Base-by-base conservation (phyloP, 2,888 invertebrate species). In the Girardia tigrina region DNA sequence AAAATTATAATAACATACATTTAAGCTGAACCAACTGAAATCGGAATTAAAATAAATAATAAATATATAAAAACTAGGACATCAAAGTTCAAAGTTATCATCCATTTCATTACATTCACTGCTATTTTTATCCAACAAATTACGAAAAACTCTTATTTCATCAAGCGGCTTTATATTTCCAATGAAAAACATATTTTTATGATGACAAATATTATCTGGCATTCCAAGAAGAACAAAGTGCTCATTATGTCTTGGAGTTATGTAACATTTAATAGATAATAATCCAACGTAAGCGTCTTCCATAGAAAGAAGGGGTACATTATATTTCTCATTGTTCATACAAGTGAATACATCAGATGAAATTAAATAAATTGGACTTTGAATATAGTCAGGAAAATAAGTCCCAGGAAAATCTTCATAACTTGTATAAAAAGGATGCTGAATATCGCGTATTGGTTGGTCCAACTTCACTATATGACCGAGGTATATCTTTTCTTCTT, bases 251-350 rank as follows among this genome's bases (percentile, higher is more conserved):
- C 14, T 42, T 1, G 79, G 79, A 4, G 23, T 1, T 26, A 79
- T 74, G 4, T 70, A 74, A 0, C 77, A 76, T 29, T 72, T 75
- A 8, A 72, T 71, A 0, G 78, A 78, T 27, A 79, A 69, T 12
- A 79, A 42, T 4, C 78, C 79, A 2, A 79, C 27, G 42, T 77
- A 80, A 20, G 77, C 79, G 23, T 79, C 79, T 29, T 79, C 79
- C 75, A 78, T 75, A 8, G 77, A 76, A 28, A 79, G 77, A 0
- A 78, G 78, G 6, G 71, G 75, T 2, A 78, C 78, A 14, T 29
- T 71, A 0, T 27, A 14, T 27, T 73, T 71, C 26, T 70, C 73
- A 1, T 70, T 29, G n/a, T 26, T n/a, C 29, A 79, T 23, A n/a
- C 26, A 70, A 14, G 42, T 26, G 14, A 77, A 56, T n/a, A 74